Evolutionary conservation across 37 sponge, comb jelly and placozoan genomes (phyloP).

Genomic region (Crambe crambe): DNA sequence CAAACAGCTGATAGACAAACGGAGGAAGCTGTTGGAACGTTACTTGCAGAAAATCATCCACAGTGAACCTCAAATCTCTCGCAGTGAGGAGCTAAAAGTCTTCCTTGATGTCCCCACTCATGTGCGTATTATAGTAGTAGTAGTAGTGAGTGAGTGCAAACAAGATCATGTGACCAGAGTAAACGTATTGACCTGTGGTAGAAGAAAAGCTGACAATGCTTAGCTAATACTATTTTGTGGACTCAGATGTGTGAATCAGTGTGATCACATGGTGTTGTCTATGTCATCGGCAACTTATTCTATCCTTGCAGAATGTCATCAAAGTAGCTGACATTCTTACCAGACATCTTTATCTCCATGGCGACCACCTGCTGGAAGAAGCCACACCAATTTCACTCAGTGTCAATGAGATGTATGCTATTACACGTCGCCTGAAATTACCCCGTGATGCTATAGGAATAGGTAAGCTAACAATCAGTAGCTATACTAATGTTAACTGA

Average conservation of each 20-base stretch:
- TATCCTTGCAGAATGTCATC: slow-evolving; percentile 70
- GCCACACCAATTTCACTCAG: slow-evolving; percentile 61
- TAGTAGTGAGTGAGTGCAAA: neutral
- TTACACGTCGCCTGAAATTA: slow-evolving; percentile 74
- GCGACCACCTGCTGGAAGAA: slow-evolving; percentile 59
- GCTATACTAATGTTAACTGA: no score
- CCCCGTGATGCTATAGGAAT: slow-evolving; percentile 45
- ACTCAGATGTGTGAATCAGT: no score
- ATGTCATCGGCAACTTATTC: no score
- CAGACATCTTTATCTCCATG: slow-evolving; percentile 55
- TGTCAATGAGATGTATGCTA: slow-evolving; percentile 77
- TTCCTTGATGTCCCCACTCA: slow-evolving; percentile 76
- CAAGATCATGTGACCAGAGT: neutral
- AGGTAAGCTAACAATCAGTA: slow-evolving; percentile 6
- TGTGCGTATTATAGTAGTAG: slow-evolving; percentile 29
- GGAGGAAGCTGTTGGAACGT: slow-evolving; percentile 77
- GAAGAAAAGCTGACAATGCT: no score
- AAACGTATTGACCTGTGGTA: neutral
- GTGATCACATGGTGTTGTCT: no score
- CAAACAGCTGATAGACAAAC: slow-evolving; percentile 69
- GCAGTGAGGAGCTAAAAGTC: slow-evolving; percentile 50
- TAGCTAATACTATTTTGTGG: no score
- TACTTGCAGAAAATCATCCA: slow-evolving; percentile 91
- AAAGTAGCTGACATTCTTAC: slow-evolving; percentile 60
- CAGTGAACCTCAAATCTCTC: slow-evolving; percentile 62